Evolutionary conservation across 1,140 invertebrate species (phyloP).

Genomic region (Periplaneta americana): DNA sequence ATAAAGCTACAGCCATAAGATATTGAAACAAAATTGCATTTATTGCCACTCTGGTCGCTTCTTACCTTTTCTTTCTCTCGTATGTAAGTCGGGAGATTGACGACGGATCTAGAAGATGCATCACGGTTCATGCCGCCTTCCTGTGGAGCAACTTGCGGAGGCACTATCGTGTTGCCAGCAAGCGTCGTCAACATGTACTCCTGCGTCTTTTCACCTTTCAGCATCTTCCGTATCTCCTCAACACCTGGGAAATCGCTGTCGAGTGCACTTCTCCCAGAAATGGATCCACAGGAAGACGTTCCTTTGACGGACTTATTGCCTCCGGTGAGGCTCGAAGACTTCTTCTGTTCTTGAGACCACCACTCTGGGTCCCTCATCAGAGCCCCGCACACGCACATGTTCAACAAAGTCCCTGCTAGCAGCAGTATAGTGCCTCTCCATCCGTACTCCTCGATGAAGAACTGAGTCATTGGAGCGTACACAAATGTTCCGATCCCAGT

Average conservation of each 20-base stretch:
- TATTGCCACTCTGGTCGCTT: no score
- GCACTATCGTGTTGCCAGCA: slow-evolving; percentile 35
- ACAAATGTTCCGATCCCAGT: slow-evolving; percentile 82
- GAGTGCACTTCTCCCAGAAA: slow-evolving; percentile 30
- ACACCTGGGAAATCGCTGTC: slow-evolving; percentile 32
- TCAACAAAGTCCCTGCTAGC: slow-evolving; percentile 76
- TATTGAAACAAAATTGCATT: no score
- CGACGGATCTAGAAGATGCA: slow-evolving; percentile 48
- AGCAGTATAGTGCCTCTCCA: slow-evolving; percentile 85
- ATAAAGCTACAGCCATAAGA: no score
- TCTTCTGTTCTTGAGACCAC: slow-evolving; percentile 56
- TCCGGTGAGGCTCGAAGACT: slow-evolving; percentile 26
- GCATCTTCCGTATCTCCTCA: slow-evolving; percentile 58
- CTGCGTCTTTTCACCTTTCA: slow-evolving; percentile 56
- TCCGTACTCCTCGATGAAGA: slow-evolving; percentile 66
- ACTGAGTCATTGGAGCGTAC: slow-evolving; percentile 72
- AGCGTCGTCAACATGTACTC: slow-evolving; percentile 56
- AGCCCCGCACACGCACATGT: slow-evolving; percentile 83
- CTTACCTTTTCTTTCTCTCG: slow-evolving; percentile 60
- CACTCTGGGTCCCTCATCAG: slow-evolving; percentile 83
- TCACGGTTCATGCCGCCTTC: neutral
- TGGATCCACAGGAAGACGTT: slow-evolving; percentile 41
- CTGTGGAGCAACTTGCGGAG: neutral
- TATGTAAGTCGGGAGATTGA: slow-evolving; percentile 69
- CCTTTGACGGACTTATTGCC: slow-evolving; percentile 33